Conservation (phyloP, 2,888 invertebrate genomes). For the Ennomos erosarius region DNA sequence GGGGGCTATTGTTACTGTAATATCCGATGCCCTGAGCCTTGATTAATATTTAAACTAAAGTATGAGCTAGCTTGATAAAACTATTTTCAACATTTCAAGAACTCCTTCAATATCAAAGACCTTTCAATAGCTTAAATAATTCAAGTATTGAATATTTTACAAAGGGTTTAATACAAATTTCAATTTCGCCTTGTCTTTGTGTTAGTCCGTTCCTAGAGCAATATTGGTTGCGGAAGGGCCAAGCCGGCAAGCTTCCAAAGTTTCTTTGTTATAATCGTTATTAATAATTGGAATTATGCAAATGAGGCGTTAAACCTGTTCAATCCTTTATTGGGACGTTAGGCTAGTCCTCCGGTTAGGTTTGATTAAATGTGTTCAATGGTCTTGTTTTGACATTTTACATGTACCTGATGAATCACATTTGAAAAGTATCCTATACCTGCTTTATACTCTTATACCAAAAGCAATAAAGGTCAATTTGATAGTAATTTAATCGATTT, state of each 20-base stretch:
- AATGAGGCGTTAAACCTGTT: conserved; percentile 50
- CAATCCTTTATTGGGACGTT: conserved; percentile 54
- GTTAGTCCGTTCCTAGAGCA: conserved; percentile 52
- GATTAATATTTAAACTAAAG: too few relatives aligned
- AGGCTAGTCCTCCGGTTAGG: conserved; percentile 32
- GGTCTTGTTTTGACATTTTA: conserved; percentile 25
- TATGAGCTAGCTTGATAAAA: background rate
- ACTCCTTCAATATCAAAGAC: conserved; percentile 21
- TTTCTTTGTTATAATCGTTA: conserved; percentile 58
- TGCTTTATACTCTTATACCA: too few relatives aligned
- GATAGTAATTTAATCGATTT: too few relatives aligned
- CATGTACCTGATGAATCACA: too few relatives aligned
- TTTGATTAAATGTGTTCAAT: conserved; percentile 28
- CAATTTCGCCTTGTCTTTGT: conserved; percentile 40
- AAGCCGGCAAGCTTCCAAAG: conserved; percentile 49
- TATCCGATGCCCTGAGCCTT: too few relatives aligned
- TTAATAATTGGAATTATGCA: conserved; percentile 76
- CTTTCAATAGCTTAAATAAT: conserved; percentile 39
- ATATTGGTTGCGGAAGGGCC: conserved; percentile 53
- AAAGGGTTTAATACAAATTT: conserved; percentile 49
- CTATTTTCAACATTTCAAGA: conserved; percentile 14
- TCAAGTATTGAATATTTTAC: conserved; percentile 36
- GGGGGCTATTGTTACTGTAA: too few relatives aligned
- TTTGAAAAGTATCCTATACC: too few relatives aligned
- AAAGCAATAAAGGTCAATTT: too few relatives aligned